Base-by-base conservation (phyloP, 2,888 invertebrate genomes). In the Galerucella nymphaeae region DNA sequence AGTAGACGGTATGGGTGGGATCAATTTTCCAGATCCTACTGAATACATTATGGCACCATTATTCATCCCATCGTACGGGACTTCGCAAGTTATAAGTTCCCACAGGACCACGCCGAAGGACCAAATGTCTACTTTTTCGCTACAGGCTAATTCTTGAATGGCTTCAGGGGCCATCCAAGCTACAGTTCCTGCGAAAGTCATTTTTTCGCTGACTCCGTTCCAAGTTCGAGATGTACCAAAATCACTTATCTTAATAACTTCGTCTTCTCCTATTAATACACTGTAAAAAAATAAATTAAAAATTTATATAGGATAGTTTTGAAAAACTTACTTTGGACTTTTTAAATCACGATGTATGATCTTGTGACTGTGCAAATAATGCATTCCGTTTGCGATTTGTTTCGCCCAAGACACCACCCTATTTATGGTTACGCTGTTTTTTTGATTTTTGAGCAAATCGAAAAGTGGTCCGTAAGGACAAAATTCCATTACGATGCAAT, bases 121-220 rank as follows among this genome's bases (percentile, higher is more conserved):
- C 98, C 99, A 99, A 74, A 99, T 95, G 85, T 99, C 99, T 0
- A 99, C 97, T 86, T 98, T 96, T 85, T 99, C 98, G 0, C 96
- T 97, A 86, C 98, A 99, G 0, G 95, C 96, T 84, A 98, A 96
- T 84, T 97, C 97, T 74, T 97, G 91, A 79, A 99, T 98, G 55
- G 99, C 95, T 88, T 99, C 99, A 0, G 99, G 99, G 0, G 99
- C 98, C 99, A 99, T 99, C 99, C 99, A 99, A 0, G 98, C 96
- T 0, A 98, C 96, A 0, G 99, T 99, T 55, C 99, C 99, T 2
- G 97, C 97, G 87, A 99, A 99, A 76, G 96, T 95, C 99, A 99
- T 99, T 83, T 96, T 94, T 58, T 96, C 95, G 85, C 96, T 97
- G 55, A 94, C 95, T 84, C 97, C 95, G 86, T 96, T 96, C 95